These are phyloP conservation scores for Nilaparvata lugens DNA, from an alignment of 1,140 invertebrate genomes.

Conservation along the genomic window DNA sequence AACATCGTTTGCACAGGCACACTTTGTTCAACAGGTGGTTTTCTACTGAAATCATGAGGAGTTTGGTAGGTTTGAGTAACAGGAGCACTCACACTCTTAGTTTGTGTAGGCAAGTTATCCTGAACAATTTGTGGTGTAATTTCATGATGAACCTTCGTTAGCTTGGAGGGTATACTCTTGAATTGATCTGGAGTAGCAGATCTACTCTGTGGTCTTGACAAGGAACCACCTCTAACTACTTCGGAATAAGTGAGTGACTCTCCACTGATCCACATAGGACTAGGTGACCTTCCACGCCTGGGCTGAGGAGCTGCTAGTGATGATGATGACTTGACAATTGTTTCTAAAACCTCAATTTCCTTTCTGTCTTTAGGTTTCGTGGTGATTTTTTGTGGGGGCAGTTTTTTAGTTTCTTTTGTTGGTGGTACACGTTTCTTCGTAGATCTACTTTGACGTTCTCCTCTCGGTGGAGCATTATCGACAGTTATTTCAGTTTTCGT, in stretches of 20 bases:
- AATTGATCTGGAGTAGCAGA: slow-evolving; percentile 13
- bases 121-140: too few species aligned
- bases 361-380: not conserved
- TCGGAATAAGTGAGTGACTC: slow-evolving; percentile 62
- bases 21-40: not conserved
- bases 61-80: too few species aligned
- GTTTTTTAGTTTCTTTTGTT: not conserved
- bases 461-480: too few species aligned
- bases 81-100: too few species aligned
- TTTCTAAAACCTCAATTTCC: not conserved
- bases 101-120: too few species aligned
- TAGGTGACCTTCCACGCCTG: slow-evolving; percentile 42
- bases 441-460: slow-evolving; percentile 33
- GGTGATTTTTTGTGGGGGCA: not conserved
- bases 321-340: not conserved
- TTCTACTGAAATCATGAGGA: too few species aligned
- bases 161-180: not conserved
- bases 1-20: not conserved
- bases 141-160: too few species aligned
- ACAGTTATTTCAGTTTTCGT: not conserved
- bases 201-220: slow-evolving; percentile 17
- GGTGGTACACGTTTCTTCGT: slow-evolving; percentile 28
- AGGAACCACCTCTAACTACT: slow-evolving; percentile 51
- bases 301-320: slow-evolving; percentile 2
- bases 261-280: slow-evolving; percentile 61